These are phyloP conservation scores for Phrynocephalus forsythii DNA, from an alignment of 2,797 vertebrate genomes.

Conservation along the genomic window DNA sequence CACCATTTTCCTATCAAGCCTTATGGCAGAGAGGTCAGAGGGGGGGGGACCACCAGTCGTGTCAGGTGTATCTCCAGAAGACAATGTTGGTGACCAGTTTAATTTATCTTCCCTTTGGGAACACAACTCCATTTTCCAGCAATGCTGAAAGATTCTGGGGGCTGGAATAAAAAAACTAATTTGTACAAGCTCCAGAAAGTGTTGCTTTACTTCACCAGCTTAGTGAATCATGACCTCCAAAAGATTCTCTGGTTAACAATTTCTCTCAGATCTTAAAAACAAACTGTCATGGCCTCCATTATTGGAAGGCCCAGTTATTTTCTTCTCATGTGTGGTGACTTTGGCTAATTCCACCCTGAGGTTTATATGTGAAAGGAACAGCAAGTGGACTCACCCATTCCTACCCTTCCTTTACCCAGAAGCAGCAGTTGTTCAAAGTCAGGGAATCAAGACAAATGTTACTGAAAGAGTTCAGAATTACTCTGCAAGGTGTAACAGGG, in stretches of 20 bases:
- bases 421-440: background rate
- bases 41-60: background rate
- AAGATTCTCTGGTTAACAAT: no score
- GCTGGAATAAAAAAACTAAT: no score
- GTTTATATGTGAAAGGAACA: background rate
- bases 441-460: background rate
- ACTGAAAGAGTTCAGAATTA: background rate
- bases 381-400: background rate
- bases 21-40: background rate
- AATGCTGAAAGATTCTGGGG: no score
- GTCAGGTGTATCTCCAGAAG: background rate
- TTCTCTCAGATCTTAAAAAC: no score
- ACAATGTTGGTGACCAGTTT: background rate
- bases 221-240: no score
- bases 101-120: background rate
- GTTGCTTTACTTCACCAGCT: no score
- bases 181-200: no score
- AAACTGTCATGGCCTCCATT: no score
- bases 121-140: no score
- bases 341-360: background rate
- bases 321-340: background rate
- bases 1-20: background rate
- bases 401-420: background rate
- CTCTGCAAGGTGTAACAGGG: background rate
- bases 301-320: background rate